Conservation (phyloP, 2,888 invertebrate genomes). For the Mythimna ferrago region DNA sequence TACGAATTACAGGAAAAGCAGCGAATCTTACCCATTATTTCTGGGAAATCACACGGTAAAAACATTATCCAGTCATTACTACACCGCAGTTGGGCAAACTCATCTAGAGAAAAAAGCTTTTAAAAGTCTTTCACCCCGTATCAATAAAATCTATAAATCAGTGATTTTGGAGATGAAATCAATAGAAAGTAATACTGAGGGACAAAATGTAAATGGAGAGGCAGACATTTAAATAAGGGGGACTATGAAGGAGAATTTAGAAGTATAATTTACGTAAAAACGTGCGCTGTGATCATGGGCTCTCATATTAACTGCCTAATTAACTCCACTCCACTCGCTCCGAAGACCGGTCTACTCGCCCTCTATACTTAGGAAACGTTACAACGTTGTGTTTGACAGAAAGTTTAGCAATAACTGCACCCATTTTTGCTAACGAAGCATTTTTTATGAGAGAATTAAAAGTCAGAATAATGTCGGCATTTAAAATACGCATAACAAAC, state of each 20-base stretch:
- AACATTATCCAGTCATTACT: slow-evolving; percentile 43
- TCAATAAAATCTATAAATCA: slow-evolving; percentile 53
- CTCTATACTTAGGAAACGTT: slow-evolving; percentile 15
- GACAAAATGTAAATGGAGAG: slow-evolving; percentile 57
- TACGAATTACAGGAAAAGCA: slow-evolving; percentile 19
- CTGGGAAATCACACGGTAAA: slow-evolving; percentile 11
- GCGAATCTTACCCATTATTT: slow-evolving; percentile 23
- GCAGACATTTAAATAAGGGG: slow-evolving; percentile 57
- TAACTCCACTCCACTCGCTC: slow-evolving; percentile 22
- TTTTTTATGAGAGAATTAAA: slow-evolving; percentile 57
- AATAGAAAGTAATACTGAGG: slow-evolving; percentile 59
- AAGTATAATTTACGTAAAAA: slow-evolving; percentile 57
- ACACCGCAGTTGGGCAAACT: slow-evolving; percentile 29
- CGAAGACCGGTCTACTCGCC: not conserved
- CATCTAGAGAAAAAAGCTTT: slow-evolving; percentile 44
- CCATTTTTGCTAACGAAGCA: slow-evolving; percentile 34
- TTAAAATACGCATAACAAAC: slow-evolving; percentile 55
- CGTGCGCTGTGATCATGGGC: slow-evolving; percentile 39
- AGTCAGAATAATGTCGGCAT: slow-evolving; percentile 43
- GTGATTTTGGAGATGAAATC: slow-evolving; percentile 60
- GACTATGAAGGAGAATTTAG: slow-evolving; percentile 54
- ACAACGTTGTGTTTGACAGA: slow-evolving; percentile 18
- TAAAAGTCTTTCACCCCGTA: slow-evolving; percentile 41
- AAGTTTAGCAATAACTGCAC: slow-evolving; percentile 37
- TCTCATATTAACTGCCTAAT: slow-evolving; percentile 49